Evolutionary conservation across 2,797 vertebrate genomes (phyloP).

Genomic region (Caiman crocodilus): DNA sequence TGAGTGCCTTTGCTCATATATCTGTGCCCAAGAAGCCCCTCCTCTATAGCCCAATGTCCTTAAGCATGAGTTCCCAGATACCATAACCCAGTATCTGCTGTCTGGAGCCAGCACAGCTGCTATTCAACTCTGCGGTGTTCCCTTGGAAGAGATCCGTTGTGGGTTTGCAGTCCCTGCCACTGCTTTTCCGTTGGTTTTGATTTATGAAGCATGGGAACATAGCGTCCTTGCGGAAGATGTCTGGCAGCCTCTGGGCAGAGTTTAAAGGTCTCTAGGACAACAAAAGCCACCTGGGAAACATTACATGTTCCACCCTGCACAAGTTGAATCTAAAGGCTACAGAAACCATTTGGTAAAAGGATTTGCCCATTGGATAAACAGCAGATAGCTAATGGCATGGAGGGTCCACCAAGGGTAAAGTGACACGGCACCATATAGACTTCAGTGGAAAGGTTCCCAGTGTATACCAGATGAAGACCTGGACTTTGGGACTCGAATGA

Average conservation of each 20-base stretch:
- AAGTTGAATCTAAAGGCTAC: background rate
- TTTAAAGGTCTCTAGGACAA: conserved; percentile 1
- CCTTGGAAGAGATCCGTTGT: conserved; percentile 43
- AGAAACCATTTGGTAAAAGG: background rate
- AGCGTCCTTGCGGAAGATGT: background rate
- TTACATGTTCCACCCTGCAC: background rate
- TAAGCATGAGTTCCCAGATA: conserved; percentile 11
- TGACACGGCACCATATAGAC: background rate
- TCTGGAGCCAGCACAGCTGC: conserved; percentile 33
- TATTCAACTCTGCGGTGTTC: conserved; percentile 47
- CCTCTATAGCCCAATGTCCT: background rate
- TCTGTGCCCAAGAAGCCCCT: background rate
- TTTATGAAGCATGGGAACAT: conserved; percentile 10
- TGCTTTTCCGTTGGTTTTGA: conserved; percentile 28
- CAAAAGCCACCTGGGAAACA: background rate
- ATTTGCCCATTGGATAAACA: background rate
- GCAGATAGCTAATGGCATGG: background rate
- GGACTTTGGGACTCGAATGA: background rate
- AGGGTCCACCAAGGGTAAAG: background rate
- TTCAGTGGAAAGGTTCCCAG: background rate
- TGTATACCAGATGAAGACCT: background rate
- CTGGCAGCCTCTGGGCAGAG: background rate
- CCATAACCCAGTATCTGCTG: background rate
- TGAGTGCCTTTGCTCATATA: too few relatives aligned
- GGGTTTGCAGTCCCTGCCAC: conserved; percentile 28